Evolutionary conservation across 2,113 vertebrate species (phyloP).

Genomic region (Cavia porcellus): DNA sequence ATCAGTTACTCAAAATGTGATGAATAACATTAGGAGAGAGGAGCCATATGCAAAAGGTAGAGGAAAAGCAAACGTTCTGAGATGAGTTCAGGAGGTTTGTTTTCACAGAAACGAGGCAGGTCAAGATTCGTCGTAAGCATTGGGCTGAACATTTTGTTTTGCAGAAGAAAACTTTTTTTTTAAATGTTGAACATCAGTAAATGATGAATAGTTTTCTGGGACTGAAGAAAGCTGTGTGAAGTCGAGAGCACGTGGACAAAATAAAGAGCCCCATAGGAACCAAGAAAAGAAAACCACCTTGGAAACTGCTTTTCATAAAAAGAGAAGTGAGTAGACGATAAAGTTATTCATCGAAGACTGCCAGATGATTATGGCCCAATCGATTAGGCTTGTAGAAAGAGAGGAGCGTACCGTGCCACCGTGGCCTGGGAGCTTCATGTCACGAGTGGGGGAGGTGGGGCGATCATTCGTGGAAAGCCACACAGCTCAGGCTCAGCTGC

Average conservation of each 20-base stretch:
- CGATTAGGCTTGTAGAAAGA: constrained; percentile 13
- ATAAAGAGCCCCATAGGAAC: constrained; percentile 75
- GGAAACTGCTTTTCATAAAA: constrained; percentile 75
- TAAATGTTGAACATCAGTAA: constrained; percentile 10
- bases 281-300: constrained; percentile 72
- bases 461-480: constrained; percentile 67
- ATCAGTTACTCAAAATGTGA: constrained; percentile 49
- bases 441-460: constrained; percentile 38
- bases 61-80: constrained; percentile 13
- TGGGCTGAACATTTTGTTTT: constrained; percentile 60
- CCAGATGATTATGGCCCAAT: constrained; percentile 61
- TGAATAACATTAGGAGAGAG: not conserved
- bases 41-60: constrained; percentile 55
- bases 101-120: constrained; percentile 35
- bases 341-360: constrained; percentile 75
- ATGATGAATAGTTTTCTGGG: constrained; percentile 63
- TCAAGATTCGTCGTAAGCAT: constrained; percentile 17
- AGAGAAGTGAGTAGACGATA: constrained; percentile 77
- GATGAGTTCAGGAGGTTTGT: not conserved
- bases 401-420: constrained; percentile 24
- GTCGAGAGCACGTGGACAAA: constrained; percentile 75
- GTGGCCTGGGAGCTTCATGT: constrained; percentile 50
- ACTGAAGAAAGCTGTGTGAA: constrained; percentile 67
- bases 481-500: constrained; percentile 56
- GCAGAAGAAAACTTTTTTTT: constrained; percentile 53